Percentiles rank a stretch among this genome's conserved stretches.
phyloP scores from a whole-genome alignment of 1,140 invertebrate species.

The Drosophila nigrodunni region DNA sequence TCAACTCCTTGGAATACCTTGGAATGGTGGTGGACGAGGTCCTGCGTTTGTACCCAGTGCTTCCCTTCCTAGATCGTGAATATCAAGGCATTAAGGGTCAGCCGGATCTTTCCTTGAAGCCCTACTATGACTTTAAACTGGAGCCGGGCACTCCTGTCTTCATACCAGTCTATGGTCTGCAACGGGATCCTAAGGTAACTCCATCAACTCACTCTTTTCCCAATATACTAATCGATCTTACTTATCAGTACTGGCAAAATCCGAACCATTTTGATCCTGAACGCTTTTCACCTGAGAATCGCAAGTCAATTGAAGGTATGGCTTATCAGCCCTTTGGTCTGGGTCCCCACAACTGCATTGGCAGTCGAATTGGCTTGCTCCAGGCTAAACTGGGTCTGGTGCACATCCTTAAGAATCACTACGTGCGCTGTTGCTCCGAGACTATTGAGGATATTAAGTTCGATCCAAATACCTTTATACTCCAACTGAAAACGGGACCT shows the following conservation, averaged over 20 bases:
- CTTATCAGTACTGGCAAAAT: slow-evolving; percentile 87
- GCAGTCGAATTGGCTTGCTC: slow-evolving; percentile 85
- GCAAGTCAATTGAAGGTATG: slow-evolving; percentile 84
- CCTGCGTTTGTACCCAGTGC: slow-evolving; percentile 76
- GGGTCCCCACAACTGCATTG: slow-evolving; percentile 91
- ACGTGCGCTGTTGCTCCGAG: slow-evolving; percentile 43
- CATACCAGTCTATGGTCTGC: slow-evolving; percentile 73
- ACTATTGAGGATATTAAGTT: slow-evolving; percentile 61
- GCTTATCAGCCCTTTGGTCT: slow-evolving; percentile 91
- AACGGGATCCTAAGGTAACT: slow-evolving; percentile 74
- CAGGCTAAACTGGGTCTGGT: slow-evolving; percentile 76
- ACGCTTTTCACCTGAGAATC: slow-evolving; percentile 86
- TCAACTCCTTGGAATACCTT: slow-evolving; percentile 88
- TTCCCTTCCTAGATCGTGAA: slow-evolving; percentile 73
- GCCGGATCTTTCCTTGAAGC: slow-evolving; percentile 63
- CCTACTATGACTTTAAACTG: slow-evolving; percentile 58
- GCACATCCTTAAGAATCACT: slow-evolving; percentile 72
- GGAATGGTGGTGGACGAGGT: slow-evolving; percentile 86
- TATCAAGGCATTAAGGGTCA: slow-evolving; percentile 46
- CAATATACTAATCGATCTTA: slow-evolving; percentile 83
- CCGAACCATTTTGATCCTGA: slow-evolving; percentile 89
- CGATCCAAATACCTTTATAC: slow-evolving; percentile 61
- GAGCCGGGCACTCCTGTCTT: slow-evolving; percentile 70
- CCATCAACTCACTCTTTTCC: too few species aligned
- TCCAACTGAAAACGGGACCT: slow-evolving; percentile 62